Conservation (phyloP, 1,140 invertebrate species). For the Galendromus occidentalis region DNA sequence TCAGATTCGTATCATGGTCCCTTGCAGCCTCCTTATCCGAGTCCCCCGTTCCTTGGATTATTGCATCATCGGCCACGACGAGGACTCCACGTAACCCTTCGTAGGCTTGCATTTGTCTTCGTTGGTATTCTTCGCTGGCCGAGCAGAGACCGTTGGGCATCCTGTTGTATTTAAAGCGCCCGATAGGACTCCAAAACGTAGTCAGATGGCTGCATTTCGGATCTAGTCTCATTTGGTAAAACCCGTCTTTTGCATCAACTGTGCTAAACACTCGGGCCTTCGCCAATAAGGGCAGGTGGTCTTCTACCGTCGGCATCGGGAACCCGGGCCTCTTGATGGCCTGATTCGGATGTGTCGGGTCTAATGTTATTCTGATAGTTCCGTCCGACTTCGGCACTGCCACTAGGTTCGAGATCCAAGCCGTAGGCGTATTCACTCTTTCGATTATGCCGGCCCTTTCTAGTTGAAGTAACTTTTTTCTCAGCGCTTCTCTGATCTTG, state of each 20-base stretch:
- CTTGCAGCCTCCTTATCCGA: too few relatives aligned
- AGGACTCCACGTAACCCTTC: background rate
- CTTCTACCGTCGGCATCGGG: background rate
- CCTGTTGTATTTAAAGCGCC: constrained; percentile 23
- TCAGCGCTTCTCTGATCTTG: too few relatives aligned
- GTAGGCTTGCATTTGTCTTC: background rate
- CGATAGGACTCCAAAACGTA: constrained; percentile 24
- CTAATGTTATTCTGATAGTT: background rate
- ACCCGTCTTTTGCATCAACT: constrained; percentile 30
- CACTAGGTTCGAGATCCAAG: too few relatives aligned
- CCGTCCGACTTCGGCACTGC: background rate
- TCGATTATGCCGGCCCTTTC: too few relatives aligned
- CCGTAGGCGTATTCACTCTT: too few relatives aligned
- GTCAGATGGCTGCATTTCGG: constrained; percentile 21
- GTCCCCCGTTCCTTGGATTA: too few relatives aligned
- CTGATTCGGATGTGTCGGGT: background rate
- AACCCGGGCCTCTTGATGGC: background rate
- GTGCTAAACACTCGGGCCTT: constrained; percentile 26
- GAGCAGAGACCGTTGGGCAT: constrained; percentile 25
- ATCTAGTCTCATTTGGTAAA: constrained; percentile 28
- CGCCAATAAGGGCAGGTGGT: background rate
- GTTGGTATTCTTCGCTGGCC: constrained; percentile 14
- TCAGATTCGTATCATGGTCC: too few relatives aligned
- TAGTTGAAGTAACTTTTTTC: too few relatives aligned
- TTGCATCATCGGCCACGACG: too few relatives aligned